Conservation (phyloP, 2,113 vertebrate species). For the Onychostoma macrolepis region DNA sequence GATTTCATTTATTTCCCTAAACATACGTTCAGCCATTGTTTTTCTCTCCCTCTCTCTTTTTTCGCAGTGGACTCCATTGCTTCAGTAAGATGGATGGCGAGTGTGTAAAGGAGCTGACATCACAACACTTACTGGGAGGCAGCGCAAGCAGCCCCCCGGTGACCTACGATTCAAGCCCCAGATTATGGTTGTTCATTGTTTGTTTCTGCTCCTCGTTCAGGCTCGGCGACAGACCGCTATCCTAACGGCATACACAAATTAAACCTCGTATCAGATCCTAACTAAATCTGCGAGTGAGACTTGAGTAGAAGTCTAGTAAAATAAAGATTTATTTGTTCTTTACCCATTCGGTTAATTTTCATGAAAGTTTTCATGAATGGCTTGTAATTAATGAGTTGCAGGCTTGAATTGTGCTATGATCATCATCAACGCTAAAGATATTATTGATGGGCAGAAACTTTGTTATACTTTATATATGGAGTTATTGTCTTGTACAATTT, state of each 20-base stretch:
- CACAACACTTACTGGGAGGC: slow-evolving; percentile 68
- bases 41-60: slow-evolving; percentile 50
- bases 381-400: background rate
- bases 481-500: slow-evolving; percentile 67
- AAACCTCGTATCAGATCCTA: slow-evolving; percentile 34
- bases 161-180: slow-evolving; percentile 64
- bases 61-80: slow-evolving; percentile 54
- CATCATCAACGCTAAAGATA: background rate
- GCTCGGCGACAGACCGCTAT: slow-evolving; percentile 45
- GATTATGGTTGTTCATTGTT: slow-evolving; percentile 67
- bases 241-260: slow-evolving; percentile 26
- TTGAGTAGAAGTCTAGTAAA: background rate
- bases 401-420: background rate
- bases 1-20: slow-evolving; percentile 66
- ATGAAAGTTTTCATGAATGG: background rate
- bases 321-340: background rate
- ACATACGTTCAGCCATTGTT: slow-evolving; percentile 61
- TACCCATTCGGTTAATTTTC: slow-evolving; percentile 7
- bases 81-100: slow-evolving; percentile 69
- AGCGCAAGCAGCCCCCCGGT: slow-evolving; percentile 57
- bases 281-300: background rate
- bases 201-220: slow-evolving; percentile 51
- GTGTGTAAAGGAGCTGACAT: slow-evolving; percentile 69
- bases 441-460: background rate
- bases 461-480: slow-evolving; percentile 59